phyloP scores from a whole-genome alignment of 2,113 vertebrate species.

The Pardalotus punctatus region DNA sequence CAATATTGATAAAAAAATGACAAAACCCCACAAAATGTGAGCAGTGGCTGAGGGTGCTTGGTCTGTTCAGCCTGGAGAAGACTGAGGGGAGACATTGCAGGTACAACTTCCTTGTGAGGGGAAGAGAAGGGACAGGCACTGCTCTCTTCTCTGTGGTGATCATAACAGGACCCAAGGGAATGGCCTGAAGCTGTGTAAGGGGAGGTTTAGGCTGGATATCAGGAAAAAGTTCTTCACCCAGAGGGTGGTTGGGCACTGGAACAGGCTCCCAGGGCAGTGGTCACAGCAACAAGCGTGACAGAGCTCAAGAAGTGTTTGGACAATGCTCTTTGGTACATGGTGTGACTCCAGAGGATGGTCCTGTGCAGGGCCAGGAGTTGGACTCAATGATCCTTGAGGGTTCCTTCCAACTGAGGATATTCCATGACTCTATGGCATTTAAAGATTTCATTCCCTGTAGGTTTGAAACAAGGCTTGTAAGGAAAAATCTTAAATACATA shows the following conservation, averaged over 20 bases:
- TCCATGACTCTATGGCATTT: background rate
- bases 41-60: background rate
- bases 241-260: rapidly evolving
- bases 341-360: rapidly evolving
- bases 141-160: background rate
- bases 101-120: background rate
- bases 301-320: background rate
- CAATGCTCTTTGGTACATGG: rapidly evolving
- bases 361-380: background rate
- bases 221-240: background rate
- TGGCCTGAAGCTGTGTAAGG: background rate
- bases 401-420: background rate
- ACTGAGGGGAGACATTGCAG: background rate
- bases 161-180: rapidly evolving
- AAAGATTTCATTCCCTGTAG: background rate
- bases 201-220: background rate
- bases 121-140: too few relatives aligned
- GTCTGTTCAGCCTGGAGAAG: background rate
- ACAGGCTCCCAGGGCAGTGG: background rate
- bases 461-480: background rate
- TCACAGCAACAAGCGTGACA: background rate
- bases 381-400: background rate
- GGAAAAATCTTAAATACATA: background rate
- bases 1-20: background rate
- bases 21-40: background rate